Evolutionary conservation across 2,797 vertebrate species (phyloP), one percentile per base, ranked within the genome.

Genomic region (Jordanella pulchra): DNA sequence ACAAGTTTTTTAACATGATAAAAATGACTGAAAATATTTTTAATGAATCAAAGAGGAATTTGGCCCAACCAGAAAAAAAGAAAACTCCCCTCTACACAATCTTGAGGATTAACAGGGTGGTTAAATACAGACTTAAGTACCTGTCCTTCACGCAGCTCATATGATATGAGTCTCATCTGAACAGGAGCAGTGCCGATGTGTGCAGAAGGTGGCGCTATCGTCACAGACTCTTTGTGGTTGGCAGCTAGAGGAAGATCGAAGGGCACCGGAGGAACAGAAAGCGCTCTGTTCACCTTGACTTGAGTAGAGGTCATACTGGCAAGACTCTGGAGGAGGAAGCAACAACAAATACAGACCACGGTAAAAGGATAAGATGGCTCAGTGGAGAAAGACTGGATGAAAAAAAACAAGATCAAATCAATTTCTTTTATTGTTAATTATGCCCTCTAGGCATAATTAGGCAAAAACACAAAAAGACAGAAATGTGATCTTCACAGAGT

Each of bases 141-240:
- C 96, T 98, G 96, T 87, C 97, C 97, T 86, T 98, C 96, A 13
- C 95, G 94, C 4, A 98, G 90, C 78, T 97, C 95, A 35, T 95
- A 93, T 15, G 96, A 97, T 87, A 98, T 96, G 72, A 98, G 95
- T 72, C 97, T 95, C 94, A 97, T 94, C 74, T 95, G 94, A 67
- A 98, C 88, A 0, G 95, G 95, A 30, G 93, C 95, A 0, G 90
- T 91, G 32, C 97, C 97, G 0, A 90, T 93, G 91, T 98, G 97
- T 0, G 96, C 95, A 27, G 95, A 91, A 0, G 96, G 96, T 2
- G 96, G 95, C 1, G 93, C 89, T 80, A 98, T 95, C 44, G 93
- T 96, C 53, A 97, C 94, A 0, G 76, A 94, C 45, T 84, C 86
- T 35, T 73, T 85, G 71, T 95, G 95, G 87, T 97, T 93, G 7